Conservation (phyloP, 1,140 invertebrate genomes). For the Trachymyrmex cornetzi region DNA sequence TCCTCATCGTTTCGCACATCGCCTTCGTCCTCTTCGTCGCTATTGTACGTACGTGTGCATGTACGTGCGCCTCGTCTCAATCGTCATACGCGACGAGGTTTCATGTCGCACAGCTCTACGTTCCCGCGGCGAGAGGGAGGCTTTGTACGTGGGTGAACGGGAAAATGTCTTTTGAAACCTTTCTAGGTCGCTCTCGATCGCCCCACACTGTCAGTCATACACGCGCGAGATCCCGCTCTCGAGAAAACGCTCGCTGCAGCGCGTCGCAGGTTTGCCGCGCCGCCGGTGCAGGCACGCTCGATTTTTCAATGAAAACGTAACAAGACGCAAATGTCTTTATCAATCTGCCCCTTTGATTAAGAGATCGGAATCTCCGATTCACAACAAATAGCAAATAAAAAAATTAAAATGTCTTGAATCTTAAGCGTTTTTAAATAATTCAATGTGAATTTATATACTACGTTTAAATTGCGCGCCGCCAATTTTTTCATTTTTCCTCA, state of each 20-base stretch:
- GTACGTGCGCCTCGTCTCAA: slow-evolving; percentile 75
- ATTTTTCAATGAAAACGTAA: slow-evolving; percentile 8
- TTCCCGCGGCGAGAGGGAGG: slow-evolving; percentile 72
- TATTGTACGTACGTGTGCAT: slow-evolving; percentile 37
- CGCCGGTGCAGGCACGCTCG: neutral
- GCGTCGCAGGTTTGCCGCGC: neutral
- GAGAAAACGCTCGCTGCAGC: slow-evolving; percentile 68
- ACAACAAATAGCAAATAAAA: too few relatives aligned
- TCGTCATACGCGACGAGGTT: slow-evolving; percentile 78
- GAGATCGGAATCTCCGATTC: neutral
- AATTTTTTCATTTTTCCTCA: neutral
- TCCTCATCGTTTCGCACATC: slow-evolving; percentile 55
- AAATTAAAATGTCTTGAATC: too few relatives aligned
- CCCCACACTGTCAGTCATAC: slow-evolving; percentile 78
- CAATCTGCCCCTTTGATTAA: neutral
- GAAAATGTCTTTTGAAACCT: slow-evolving; percentile 85
- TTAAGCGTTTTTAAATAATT: too few relatives aligned
- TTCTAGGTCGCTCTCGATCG: slow-evolving; percentile 85
- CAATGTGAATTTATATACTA: too few relatives aligned
- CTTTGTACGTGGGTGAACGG: slow-evolving; percentile 85
- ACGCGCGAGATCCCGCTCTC: slow-evolving; percentile 73
- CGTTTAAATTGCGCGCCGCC: too few relatives aligned
- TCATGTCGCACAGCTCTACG: slow-evolving; percentile 77
- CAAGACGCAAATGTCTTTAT: neutral
- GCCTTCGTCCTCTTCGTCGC: slow-evolving; percentile 47